Conservation (phyloP, 2,888 invertebrate species). For the Ctena decussata region DNA sequence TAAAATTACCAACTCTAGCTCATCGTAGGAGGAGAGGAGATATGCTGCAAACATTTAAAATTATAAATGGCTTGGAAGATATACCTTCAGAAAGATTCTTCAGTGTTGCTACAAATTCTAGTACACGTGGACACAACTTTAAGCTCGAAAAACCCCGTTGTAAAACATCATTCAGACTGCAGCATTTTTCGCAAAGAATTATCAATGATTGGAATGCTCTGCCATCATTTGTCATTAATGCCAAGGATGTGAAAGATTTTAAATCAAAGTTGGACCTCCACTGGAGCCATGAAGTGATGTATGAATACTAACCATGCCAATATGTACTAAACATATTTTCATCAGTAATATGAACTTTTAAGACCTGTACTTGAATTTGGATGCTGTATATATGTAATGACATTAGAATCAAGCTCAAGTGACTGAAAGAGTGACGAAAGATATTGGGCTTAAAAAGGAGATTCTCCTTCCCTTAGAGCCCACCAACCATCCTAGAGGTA, state of each 20-base stretch:
- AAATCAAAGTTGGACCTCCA: not conserved
- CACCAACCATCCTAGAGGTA: too few species aligned
- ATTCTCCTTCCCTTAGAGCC: too few species aligned
- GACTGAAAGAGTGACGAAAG: too few species aligned
- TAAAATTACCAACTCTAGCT: slow-evolving; percentile 14
- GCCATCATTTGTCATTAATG: not conserved
- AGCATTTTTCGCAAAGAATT: slow-evolving; percentile 4
- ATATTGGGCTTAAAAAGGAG: too few species aligned
- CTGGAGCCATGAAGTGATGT: slow-evolving; percentile 8
- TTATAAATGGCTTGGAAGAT: slow-evolving; percentile 11
- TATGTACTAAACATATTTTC: too few species aligned
- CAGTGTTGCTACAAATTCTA: not conserved
- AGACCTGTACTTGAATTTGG: too few species aligned
- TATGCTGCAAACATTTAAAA: slow-evolving; percentile 16
- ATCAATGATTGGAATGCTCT: slow-evolving; percentile 10
- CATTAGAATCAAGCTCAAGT: too few species aligned
- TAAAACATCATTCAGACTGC: not conserved
- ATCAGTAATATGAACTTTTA: too few species aligned
- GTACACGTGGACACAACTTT: not conserved
- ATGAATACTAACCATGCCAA: not conserved
- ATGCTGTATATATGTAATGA: too few species aligned
- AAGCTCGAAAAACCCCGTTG: slow-evolving; percentile 9
- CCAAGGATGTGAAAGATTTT: slow-evolving; percentile 11
- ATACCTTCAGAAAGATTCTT: slow-evolving; percentile 10
- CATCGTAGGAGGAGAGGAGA: slow-evolving; percentile 8